These are phyloP conservation scores for Phalanger gymnotis DNA, from an alignment of 2,797 vertebrate genomes.

Conservation along the genomic window DNA sequence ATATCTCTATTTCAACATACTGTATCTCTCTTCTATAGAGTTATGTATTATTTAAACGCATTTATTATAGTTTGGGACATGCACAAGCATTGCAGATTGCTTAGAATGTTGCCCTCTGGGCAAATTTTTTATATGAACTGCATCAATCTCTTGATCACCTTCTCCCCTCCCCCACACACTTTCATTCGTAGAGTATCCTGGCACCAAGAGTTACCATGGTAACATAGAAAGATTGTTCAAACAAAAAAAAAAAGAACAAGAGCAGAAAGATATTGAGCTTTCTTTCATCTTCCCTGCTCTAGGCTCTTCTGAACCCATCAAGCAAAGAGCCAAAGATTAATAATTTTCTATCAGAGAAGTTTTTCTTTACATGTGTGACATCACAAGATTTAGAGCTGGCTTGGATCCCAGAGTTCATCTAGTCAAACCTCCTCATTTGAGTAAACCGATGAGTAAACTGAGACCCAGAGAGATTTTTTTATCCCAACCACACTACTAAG, in stretches of 20 bases:
- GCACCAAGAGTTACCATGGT: slow-evolving; percentile 70
- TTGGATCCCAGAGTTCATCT: neutral
- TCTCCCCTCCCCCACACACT: slow-evolving; percentile 34
- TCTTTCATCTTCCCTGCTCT: slow-evolving; percentile 42
- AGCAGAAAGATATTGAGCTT: slow-evolving; percentile 54
- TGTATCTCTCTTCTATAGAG: slow-evolving; percentile 53
- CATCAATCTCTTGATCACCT: slow-evolving; percentile 70
- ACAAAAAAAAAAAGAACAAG: slow-evolving; percentile 45
- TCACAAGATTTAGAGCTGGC: neutral
- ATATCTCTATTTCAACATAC: slow-evolving; percentile 57
- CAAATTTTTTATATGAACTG: slow-evolving; percentile 68
- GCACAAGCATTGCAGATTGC: slow-evolving; percentile 47
- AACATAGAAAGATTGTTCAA: slow-evolving; percentile 66
- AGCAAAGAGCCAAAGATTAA: neutral
- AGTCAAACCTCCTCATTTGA: neutral
- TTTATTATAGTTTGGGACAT: slow-evolving; percentile 57
- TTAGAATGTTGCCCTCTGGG: slow-evolving; percentile 56
- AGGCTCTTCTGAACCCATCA: slow-evolving; percentile 18
- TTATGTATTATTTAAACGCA: slow-evolving; percentile 69
- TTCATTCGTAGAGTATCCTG: slow-evolving; percentile 72
- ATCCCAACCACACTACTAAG: slow-evolving; percentile 11
- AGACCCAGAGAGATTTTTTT: neutral
- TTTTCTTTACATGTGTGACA: neutral
- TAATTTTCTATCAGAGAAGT: neutral
- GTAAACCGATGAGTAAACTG: neutral